phyloP scores from a whole-genome alignment of 2,888 invertebrate species.

The Plusia festucae region DNA sequence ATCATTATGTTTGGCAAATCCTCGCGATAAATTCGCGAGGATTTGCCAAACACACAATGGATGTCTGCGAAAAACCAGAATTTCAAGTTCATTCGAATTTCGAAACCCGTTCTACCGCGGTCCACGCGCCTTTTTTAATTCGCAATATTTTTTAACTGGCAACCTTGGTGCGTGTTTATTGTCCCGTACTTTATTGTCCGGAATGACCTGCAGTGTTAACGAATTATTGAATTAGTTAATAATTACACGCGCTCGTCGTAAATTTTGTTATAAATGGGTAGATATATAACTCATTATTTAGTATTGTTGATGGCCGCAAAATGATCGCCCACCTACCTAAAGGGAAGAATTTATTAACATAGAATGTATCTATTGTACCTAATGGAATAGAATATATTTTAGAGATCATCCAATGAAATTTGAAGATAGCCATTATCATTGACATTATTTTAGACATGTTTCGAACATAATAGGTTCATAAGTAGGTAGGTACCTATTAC shows the following conservation, averaged over 20 bases:
- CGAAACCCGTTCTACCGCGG: conserved; percentile 79
- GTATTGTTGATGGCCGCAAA: conserved; percentile 32
- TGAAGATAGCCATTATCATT: too few species aligned
- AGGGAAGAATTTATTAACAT: neutral
- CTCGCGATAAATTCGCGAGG: conserved; percentile 81
- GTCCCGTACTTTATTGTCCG: conserved; percentile 75
- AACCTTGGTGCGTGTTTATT: conserved; percentile 70
- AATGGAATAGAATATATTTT: too few species aligned
- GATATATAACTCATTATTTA: conserved; percentile 47
- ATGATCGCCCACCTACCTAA: neutral
- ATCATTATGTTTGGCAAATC: conserved; percentile 82
- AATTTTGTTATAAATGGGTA: conserved; percentile 59
- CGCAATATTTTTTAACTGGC: conserved; percentile 73
- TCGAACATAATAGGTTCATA: too few species aligned
- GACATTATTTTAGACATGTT: too few species aligned
- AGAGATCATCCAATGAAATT: too few species aligned
- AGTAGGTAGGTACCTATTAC: too few species aligned
- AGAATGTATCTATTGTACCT: too few species aligned
- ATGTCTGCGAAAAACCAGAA: conserved; percentile 73
- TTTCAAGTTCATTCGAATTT: conserved; percentile 74
- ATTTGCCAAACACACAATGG: conserved; percentile 69
- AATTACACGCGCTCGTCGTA: conserved; percentile 74
- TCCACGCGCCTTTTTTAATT: conserved; percentile 84
- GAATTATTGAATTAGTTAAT: conserved; percentile 84
- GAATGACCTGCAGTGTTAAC: conserved; percentile 82